These are phyloP conservation scores for Temnothorax unifasciatus DNA, from an alignment of 2,888 invertebrate genomes.

Conservation along the genomic window DNA sequence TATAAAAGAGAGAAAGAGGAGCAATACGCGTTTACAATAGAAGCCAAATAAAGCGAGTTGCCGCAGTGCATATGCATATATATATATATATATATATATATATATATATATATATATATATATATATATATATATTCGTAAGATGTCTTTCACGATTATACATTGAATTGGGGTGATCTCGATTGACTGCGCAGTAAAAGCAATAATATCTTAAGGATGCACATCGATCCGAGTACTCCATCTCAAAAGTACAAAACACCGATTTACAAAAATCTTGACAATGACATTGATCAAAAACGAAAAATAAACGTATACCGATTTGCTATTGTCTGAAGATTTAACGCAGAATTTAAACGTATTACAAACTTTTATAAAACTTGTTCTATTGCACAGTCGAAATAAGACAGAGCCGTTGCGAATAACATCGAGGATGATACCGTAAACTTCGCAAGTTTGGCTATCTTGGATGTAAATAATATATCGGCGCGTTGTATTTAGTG, in stretches of 20 bases:
- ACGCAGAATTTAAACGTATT: neutral
- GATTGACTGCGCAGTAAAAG: slow-evolving; percentile 56
- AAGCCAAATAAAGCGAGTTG: slow-evolving; percentile 60
- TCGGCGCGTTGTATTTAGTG: slow-evolving; percentile 14
- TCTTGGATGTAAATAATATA: slow-evolving; percentile 38
- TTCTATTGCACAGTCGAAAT: neutral
- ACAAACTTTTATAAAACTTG: neutral
- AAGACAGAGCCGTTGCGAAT: neutral
- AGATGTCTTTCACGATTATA: slow-evolving; percentile 53
- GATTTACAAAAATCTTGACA: slow-evolving; percentile 4
- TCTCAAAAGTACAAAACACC: neutral
- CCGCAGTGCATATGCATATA: slow-evolving; percentile 57
- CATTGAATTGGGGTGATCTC: slow-evolving; percentile 5
- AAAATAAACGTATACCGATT: neutral
- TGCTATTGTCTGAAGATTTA: neutral
- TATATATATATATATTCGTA: slow-evolving; percentile 42
- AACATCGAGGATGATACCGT: slow-evolving; percentile 1
- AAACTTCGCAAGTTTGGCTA: slow-evolving; percentile 20
- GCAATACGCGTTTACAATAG: slow-evolving; percentile 54
- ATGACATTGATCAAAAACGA: neutral
- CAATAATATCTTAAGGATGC: slow-evolving; percentile 22
- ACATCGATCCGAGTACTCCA: neutral
- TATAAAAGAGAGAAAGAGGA: slow-evolving; percentile 54
- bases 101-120: neutral
- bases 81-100: too few species aligned